These are phyloP conservation scores for Leptodactylus fuscus DNA, from an alignment of 2,113 vertebrate species.

Conservation along the genomic window DNA sequence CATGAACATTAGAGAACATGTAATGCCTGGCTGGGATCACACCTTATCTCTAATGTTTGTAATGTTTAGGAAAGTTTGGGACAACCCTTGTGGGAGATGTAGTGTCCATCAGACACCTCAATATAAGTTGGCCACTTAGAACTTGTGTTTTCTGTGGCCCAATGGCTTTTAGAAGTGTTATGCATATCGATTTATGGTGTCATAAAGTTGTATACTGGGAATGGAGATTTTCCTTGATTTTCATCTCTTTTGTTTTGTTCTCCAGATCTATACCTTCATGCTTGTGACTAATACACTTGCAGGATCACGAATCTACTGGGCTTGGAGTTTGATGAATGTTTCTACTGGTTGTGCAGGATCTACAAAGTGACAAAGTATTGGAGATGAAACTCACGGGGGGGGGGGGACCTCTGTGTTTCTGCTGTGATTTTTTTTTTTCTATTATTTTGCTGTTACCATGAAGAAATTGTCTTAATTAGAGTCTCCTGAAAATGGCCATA, in stretches of 20 bases:
- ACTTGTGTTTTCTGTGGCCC: too few species aligned
- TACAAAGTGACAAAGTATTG: constrained; percentile 40
- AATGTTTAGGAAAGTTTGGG: too few species aligned
- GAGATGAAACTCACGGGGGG: constrained; percentile 51
- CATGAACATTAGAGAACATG: too few species aligned
- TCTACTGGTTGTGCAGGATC: neutral
- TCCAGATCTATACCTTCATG: neutral
- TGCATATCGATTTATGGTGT: too few species aligned
- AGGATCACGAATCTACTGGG: neutral
- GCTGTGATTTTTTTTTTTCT: constrained; percentile 59
- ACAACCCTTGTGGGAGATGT: too few species aligned
- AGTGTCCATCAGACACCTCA: too few species aligned
- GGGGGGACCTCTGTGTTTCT: constrained; percentile 57
- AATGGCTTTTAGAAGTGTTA: too few species aligned
- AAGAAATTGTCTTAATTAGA: constrained; percentile 70
- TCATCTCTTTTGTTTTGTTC: neutral
- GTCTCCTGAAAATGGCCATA: constrained; percentile 56
- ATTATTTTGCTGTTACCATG: constrained; percentile 65
- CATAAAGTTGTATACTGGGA: too few species aligned
- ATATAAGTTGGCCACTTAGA: too few species aligned
- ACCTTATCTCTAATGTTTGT: too few species aligned
- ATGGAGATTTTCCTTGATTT: too few species aligned
- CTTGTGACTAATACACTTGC: neutral
- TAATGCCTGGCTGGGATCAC: too few species aligned
- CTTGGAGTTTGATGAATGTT: neutral